These are phyloP conservation scores for Hyposoter didymator DNA, from an alignment of 2,888 invertebrate genomes.

Conservation along the genomic window DNA sequence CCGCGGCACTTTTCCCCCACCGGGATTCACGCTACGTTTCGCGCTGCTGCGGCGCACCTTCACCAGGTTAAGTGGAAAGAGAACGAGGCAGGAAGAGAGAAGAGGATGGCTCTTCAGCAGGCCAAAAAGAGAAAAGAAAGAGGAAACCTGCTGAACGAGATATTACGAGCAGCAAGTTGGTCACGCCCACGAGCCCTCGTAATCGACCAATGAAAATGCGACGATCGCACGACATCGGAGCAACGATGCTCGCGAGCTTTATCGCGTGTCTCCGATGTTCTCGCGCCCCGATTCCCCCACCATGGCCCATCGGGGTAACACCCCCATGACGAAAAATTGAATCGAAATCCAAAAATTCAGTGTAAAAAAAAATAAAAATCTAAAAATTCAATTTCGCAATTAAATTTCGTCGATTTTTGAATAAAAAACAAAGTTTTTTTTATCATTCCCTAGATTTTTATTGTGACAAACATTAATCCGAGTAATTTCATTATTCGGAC, in stretches of 20 bases:
- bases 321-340: background rate
- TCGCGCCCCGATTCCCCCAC: slow-evolving; percentile 15
- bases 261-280: background rate
- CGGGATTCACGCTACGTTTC: slow-evolving; percentile 12
- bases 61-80: slow-evolving; percentile 18
- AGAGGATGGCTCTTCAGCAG: background rate
- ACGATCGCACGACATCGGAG: slow-evolving; percentile 17
- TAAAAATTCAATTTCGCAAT: background rate
- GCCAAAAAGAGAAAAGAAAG: slow-evolving; percentile 3
- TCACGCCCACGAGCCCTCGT: slow-evolving; percentile 53
- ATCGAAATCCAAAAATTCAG: background rate
- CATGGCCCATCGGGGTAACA: background rate
- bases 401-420: background rate
- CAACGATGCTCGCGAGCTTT: slow-evolving; percentile 35
- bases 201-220: slow-evolving; percentile 52
- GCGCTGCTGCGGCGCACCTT: background rate
- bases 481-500: background rate
- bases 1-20: slow-evolving; percentile 68
- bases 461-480: background rate
- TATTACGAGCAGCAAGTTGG: slow-evolving; percentile 38
- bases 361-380: background rate
- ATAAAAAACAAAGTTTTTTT: no score
- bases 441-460: no score
- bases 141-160: slow-evolving; percentile 46
- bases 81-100: slow-evolving; percentile 2